phyloP scores from a whole-genome alignment of 2,113 vertebrate species.

The Parotia lawesii region DNA sequence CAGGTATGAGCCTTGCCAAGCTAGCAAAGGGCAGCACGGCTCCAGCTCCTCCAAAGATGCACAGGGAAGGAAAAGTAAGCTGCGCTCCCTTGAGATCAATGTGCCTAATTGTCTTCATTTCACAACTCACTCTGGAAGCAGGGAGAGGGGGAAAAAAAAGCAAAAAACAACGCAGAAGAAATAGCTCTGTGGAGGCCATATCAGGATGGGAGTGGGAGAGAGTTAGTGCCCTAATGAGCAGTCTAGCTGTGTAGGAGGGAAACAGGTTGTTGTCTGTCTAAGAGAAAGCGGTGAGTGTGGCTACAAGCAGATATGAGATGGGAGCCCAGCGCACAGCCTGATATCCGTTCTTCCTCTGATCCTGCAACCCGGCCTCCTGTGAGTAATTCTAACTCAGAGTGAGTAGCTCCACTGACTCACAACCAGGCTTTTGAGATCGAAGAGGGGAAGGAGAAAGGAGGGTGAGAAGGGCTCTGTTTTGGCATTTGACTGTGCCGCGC shows the following conservation, averaged over 20 bases:
- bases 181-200: conserved; percentile 53
- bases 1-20: neutral
- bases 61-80: neutral
- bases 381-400: conserved; percentile 50
- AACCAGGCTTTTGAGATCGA: neutral
- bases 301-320: conserved; percentile 34
- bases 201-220: conserved; percentile 65
- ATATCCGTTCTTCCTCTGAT: conserved; percentile 53
- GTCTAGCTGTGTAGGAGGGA: conserved; percentile 60
- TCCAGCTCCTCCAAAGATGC: neutral
- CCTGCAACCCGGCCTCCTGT: conserved; percentile 49
- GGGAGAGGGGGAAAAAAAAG: neutral
- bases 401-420: conserved; percentile 61
- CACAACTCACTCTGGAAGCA: neutral
- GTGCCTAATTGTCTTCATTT: conserved; percentile 41
- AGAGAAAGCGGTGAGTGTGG: conserved; percentile 23
- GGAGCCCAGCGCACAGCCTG: conserved; percentile 28
- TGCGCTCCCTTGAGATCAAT: neutral
- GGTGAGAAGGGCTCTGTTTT: conserved; percentile 6
- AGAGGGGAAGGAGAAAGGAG: conserved; percentile 32
- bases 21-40: neutral
- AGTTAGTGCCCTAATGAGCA: conserved; percentile 66
- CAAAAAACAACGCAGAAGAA: conserved; percentile 29
- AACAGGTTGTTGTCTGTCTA: conserved; percentile 62
- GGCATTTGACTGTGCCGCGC: neutral